Base-by-base conservation (phyloP, 2,113 vertebrate species). In the Thryonomys swinderianus region DNA sequence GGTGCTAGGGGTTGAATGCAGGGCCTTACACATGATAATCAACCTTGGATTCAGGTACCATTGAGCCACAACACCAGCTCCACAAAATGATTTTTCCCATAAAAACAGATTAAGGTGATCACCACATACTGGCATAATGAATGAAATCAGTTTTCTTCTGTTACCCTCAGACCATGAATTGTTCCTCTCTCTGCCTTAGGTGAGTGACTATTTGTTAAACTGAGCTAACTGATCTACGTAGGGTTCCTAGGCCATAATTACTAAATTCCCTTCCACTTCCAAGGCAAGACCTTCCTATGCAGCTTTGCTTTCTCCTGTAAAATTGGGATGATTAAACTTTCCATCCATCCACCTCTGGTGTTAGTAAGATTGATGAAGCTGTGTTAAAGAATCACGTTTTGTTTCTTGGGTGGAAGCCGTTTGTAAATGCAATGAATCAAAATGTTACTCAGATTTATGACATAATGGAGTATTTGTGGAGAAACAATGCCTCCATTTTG, bases 401-500 rank as follows among this genome's bases (percentile, higher is more conserved):
- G 18, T 91, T 97, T 91, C 95, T 97, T 96, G 93, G 88, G 89
- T 95, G 91, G 93, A 94, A 97, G 86, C 40, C 84, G 23, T 91
- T 92, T 94, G 59, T 94, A 95, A 95, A 91, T 93, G 86, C 80
- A 85, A 0, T 96, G 95, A 97, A 95, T 96, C 88, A 95, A 90
- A 96, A 83, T 94, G 91, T 94, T 95, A 59, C 79, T 97, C 76
- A 96, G 85, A 85, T 91, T 96, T 88, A 51, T 95, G 48, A 94
- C 76, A 88, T 74, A 93, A 81, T 87, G 74, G 69, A 89, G 32
- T 91, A 40, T 95, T 69, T 94, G 40, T 95, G 64, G 76, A 79
- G 83, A 94, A 95, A 48, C 74, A 37, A 48, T 90, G 42, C 67
- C 48, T 61, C 32, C 42, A 67, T 88, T 86, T 93, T 85, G 40